These are phyloP conservation scores for Grammomys dolichurus DNA, from an alignment of 2,113 vertebrate species.

Conservation along the genomic window DNA sequence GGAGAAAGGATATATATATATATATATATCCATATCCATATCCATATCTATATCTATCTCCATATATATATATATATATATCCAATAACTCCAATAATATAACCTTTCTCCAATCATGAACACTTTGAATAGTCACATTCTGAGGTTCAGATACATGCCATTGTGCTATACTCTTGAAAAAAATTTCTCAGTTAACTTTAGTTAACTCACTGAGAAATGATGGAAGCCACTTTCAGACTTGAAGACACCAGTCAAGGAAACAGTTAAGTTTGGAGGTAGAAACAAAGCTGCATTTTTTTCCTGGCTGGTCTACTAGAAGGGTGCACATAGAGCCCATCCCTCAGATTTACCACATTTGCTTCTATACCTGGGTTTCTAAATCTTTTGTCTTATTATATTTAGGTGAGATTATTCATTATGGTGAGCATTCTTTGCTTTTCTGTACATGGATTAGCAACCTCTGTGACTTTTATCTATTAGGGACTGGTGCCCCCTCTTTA, in stretches of 20 bases:
- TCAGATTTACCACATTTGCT: background rate
- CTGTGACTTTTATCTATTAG: rapidly evolving
- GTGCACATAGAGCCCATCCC: background rate
- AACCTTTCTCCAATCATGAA: background rate
- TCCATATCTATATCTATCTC: too few relatives aligned
- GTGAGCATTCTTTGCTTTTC: background rate
- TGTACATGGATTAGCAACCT: background rate
- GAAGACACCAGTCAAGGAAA: slow-evolving; percentile 18
- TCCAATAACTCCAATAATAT: background rate
- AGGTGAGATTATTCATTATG: background rate
- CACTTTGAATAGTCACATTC: background rate
- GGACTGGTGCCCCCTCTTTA: background rate
- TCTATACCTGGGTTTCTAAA: background rate
- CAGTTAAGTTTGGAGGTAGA: background rate
- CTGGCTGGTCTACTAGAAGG: background rate
- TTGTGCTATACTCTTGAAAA: background rate
- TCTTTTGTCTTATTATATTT: background rate
- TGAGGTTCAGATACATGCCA: background rate
- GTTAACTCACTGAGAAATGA: background rate
- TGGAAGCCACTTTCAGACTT: background rate
- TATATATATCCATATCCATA: too few relatives aligned
- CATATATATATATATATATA: too few relatives aligned
- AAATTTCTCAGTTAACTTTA: slow-evolving; percentile 29
- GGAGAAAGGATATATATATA: too few relatives aligned
- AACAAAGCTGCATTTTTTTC: background rate